Evolutionary conservation across 2,888 invertebrate genomes (phyloP), one percentile per base, ranked within the genome.

Genomic region (Thera britannica): DNA sequence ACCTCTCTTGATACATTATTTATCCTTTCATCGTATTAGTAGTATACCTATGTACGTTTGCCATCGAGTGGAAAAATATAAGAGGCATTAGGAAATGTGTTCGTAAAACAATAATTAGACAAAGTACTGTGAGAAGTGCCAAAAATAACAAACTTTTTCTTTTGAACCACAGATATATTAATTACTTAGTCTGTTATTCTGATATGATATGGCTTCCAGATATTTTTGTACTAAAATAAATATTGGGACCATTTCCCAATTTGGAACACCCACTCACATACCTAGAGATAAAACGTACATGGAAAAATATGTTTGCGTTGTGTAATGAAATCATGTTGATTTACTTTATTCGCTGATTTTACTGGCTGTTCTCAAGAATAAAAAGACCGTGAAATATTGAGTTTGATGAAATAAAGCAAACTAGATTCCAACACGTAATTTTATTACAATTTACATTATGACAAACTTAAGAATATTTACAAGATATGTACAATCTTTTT

Each of bases 401-500:
- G 1, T 12, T 3, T 4, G 49, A 48, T 12, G 0, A 11, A 67
- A 67, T 56, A 60, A 67, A 62, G 11, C 36, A 62, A 48, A 51
- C 60, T 6, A 46, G 7, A 35, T 59, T 64, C 56, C 64, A 66
- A 71, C 71, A 71, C 80, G 87, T 89, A 87, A 87, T 88, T 89
- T 90, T 84, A 89, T 87, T 90, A 85, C 85, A 90, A 88, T 85
- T 86, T 83, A 90, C 87, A 89, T 85, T 83, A 83, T 87, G 88
- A 90, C 88, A 88, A 88, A 77, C 76, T 79, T 83, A 85, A 80
- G 81, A 88, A 85, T 92, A 92, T 92, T 90, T 92, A 93, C 93
- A 93, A 85, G 93, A 92, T 93, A 93, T 93, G 92, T 93, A 93
- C 93, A 93, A 56, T 85, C 84, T 80, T 80, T 89, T 86, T 91